These are phyloP conservation scores for Neodiprion lecontei DNA, from an alignment of 1,140 invertebrate species.

Conservation along the genomic window DNA sequence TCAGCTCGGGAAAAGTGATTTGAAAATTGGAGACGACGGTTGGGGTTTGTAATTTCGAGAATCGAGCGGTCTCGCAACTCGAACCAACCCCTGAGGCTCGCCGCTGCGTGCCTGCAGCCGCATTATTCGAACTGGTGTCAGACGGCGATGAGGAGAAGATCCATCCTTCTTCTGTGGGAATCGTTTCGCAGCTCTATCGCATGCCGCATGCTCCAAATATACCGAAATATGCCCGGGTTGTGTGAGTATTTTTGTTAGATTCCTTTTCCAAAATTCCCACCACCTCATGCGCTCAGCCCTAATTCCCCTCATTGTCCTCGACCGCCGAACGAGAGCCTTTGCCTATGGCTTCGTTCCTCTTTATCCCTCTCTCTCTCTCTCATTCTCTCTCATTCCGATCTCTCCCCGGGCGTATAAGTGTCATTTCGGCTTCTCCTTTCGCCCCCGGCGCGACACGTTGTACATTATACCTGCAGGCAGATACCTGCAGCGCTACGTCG, in stretches of 20 bases:
- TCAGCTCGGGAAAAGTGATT: no score
- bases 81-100: no score
- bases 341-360: neutral
- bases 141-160: no score
- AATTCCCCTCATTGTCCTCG: conserved; percentile 45
- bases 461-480: no score
- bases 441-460: neutral
- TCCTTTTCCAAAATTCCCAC: conserved; percentile 11
- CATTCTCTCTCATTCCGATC: neutral
- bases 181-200: conserved; percentile 17
- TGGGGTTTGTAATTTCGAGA: no score
- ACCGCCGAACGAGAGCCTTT: neutral
- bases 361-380: neutral
- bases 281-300: conserved; percentile 26
- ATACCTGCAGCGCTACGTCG: no score
- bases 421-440: neutral
- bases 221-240: conserved; percentile 17
- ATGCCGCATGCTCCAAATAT: conserved; percentile 11
- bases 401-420: neutral
- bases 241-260: conserved; percentile 25
- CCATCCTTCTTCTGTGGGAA: conserved; percentile 19
- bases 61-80: no score
- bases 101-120: no score
- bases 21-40: no score
- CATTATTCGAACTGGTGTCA: no score